Evolutionary conservation across 2,888 invertebrate genomes (phyloP).

Genomic region (Odontocerum albicorne): DNA sequence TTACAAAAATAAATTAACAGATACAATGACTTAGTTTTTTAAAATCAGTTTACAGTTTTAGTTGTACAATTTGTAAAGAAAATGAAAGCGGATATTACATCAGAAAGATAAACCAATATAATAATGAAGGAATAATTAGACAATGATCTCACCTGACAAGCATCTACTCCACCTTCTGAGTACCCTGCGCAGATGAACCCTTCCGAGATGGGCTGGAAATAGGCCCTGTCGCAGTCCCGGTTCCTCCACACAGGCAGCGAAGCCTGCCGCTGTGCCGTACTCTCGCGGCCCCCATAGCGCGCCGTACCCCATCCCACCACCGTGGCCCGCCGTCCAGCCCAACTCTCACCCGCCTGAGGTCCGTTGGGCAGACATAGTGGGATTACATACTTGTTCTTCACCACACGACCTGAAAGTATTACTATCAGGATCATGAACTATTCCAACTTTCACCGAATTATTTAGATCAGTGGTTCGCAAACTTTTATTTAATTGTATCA

Average conservation of each 20-base stretch:
- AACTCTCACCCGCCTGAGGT: conserved; percentile 60
- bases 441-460: too few species aligned
- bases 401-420: conserved; percentile 67
- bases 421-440: too few species aligned
- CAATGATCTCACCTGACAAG: conserved; percentile 72
- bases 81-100: too few species aligned
- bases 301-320: conserved; percentile 95
- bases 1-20: too few species aligned
- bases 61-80: too few species aligned
- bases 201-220: conserved; percentile 89
- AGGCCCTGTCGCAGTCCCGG: conserved; percentile 85
- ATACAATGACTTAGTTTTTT: too few species aligned
- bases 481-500: too few species aligned
- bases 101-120: too few species aligned
- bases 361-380: conserved; percentile 81
- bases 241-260: conserved; percentile 87
- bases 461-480: too few species aligned
- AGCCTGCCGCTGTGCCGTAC: conserved; percentile 82
- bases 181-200: conserved; percentile 90
- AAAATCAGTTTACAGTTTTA: too few species aligned
- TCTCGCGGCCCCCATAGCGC: conserved; percentile 86
- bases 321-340: conserved; percentile 76
- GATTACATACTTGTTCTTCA: conserved; percentile 81
- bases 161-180: conserved; percentile 87
- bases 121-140: too few species aligned